Conservation (phyloP, 2,888 invertebrate species). For the Exephanes ischioxanthus region DNA sequence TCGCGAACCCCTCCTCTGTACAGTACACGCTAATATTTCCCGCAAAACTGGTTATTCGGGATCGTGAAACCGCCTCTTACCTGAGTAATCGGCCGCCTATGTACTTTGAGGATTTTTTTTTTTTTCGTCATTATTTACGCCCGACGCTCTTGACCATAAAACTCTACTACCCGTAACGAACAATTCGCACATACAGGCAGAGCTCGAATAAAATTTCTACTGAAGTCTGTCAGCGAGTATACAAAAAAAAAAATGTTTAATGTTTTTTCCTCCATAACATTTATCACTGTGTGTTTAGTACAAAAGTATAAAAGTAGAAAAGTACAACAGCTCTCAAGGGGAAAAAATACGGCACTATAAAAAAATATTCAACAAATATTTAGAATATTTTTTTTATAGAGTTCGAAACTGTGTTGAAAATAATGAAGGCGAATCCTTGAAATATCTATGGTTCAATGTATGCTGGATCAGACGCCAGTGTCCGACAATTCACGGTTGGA, state of each 20-base stretch:
- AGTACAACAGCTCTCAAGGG: not conserved
- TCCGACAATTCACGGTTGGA: slow-evolving; percentile 8
- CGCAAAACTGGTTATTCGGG: slow-evolving; percentile 63
- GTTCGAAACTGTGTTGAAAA: not conserved
- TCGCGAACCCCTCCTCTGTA: slow-evolving; percentile 33
- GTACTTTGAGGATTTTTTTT: slow-evolving; percentile 13
- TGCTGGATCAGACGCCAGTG: not conserved
- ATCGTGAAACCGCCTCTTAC: slow-evolving; percentile 42
- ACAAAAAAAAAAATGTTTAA: not conserved
- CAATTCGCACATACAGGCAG: not conserved
- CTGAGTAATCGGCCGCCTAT: slow-evolving; percentile 45
- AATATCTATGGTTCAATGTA: not conserved
- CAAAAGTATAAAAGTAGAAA: not conserved
- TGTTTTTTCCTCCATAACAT: not conserved
- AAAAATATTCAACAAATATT: no score
- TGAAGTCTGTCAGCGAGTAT: not conserved
- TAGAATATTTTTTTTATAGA: no score
- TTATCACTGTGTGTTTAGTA: not conserved
- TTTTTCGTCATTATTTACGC: slow-evolving; percentile 1
- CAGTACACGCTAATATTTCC: slow-evolving; percentile 46
- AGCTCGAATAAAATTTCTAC: not conserved
- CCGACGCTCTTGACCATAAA: slow-evolving; percentile 30
- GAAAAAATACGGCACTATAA: not conserved
- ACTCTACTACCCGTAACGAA: not conserved
- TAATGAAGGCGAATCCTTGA: not conserved